phyloP scores from a whole-genome alignment of 2,888 invertebrate species.

The Aleiodes leptofemur region DNA sequence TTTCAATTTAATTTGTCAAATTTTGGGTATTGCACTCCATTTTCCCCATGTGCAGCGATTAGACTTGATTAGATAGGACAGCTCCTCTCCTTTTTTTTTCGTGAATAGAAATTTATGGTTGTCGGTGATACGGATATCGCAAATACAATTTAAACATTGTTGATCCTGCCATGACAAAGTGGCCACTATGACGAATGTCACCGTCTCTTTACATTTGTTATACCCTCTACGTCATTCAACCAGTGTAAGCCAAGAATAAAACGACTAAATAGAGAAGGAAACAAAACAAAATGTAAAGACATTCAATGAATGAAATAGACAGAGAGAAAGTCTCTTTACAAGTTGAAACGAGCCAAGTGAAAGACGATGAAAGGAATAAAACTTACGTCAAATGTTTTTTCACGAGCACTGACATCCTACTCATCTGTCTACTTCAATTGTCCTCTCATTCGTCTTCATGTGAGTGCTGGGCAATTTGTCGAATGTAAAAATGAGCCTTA shows the following conservation, averaged over 20 bases:
- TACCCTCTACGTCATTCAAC: slow-evolving; percentile 16
- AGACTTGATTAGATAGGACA: slow-evolving; percentile 52
- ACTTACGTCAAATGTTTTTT: not conserved
- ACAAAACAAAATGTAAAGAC: not conserved
- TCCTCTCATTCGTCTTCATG: slow-evolving; percentile 8
- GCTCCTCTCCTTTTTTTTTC: slow-evolving; percentile 41
- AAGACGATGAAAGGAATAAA: slow-evolving; percentile 1
- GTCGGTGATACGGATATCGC: slow-evolving; percentile 48
- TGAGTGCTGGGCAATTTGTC: not conserved
- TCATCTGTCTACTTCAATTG: not conserved
- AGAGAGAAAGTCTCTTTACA: not conserved
- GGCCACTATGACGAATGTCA: slow-evolving; percentile 67
- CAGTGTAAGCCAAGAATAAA: not conserved
- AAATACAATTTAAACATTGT: slow-evolving; percentile 70
- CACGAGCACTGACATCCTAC: slow-evolving; percentile 10
- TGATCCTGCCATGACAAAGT: slow-evolving; percentile 69
- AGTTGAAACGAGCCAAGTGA: not conserved
- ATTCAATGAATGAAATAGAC: not conserved
- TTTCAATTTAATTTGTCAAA: too few relatives aligned
- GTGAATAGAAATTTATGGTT: slow-evolving; percentile 56
- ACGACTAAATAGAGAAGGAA: not conserved
- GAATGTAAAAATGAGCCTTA: not conserved
- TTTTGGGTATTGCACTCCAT: too few relatives aligned
- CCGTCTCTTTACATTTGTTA: slow-evolving; percentile 38
- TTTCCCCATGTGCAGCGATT: not conserved